Evolutionary conservation across 2,797 vertebrate genomes (phyloP), one percentile per base, ranked within the genome.

Genomic region (Chloroceryle amazona): DNA sequence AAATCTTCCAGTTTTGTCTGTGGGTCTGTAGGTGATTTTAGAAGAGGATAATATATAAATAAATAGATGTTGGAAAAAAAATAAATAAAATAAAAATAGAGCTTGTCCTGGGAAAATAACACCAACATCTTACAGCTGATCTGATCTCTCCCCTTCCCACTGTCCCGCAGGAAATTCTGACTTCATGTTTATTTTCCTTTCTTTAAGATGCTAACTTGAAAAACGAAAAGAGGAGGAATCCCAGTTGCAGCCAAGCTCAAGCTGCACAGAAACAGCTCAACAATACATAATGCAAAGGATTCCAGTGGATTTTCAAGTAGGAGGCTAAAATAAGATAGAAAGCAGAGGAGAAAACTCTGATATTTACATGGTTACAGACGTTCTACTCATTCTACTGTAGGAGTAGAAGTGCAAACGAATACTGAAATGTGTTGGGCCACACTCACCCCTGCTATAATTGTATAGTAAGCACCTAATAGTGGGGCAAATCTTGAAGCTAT

Each of bases 141-240:
- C 92, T 93, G 92, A 97, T 97, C 89, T 95, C 67, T 92, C 90
- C 93, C 92, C 92, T 80, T 94, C 96, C 74, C 89, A 96, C 95
- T 96, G 79, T 84, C 79, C 71, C 2, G 28, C 73, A 93, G 97
- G 96, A 97, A 97, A 97, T 96, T 97, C 70, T 97, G 95, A 94
- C 72, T 96, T 92, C 89, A 89, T 95, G 65, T 96, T 92, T 95
- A 93, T 97, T 98, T 97, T 98, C 83, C 22, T 90, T 97, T 95
- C 87, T 82, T 94, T 94, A 91, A 93, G 91, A 98, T 97, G 95
- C 83, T 94, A 73, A 91, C 91, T 97, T 94, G 93, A 96, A 96
- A 98, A 96, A 93, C 68, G 94, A 90, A 81, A 96, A 55, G 66
- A 63, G 89, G 89, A 91, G 31, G 44, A 96, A 90, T 92, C 90